Base-by-base conservation (phyloP, 2,113 vertebrate species). In the Tursiops truncatus region DNA sequence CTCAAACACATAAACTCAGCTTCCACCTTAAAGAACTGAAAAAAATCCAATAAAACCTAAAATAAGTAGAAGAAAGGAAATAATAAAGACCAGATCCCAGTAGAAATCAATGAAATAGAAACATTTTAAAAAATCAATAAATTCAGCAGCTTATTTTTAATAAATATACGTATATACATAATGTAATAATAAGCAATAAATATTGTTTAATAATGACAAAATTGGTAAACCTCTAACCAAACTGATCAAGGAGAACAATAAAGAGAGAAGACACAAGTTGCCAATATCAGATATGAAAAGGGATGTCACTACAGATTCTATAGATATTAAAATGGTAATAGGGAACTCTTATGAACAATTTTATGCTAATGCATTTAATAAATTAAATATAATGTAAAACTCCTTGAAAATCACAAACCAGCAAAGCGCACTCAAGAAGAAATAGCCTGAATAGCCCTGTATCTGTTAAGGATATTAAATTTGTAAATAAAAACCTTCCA, bases 381-480 rank as follows among this genome's bases (percentile, higher is more conserved):
- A 44, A 50, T 38, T 44, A 88, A 56, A 82, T 71, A n/a, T 84
- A 90, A 82, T 33, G 31, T 9, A 94, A 85, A 68, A 81, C 41
- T 93, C 9, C 41, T 70, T 93, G n/a, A 92, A 73, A 80, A 18
- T 70, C 28, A 95, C 50, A 56, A 81, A 38, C 58, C 74, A 44
- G 76, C 50, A 84, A 85, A 93, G 44, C 21, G 95, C 20, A 85
- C 76, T 71, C 50, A 89, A 84, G 70, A 94, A 76, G 36, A 93
- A 85, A 91, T 95, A 89, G 62, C 11, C 25, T 76, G 17, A 84
- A 89, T 67, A 68, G 5, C 13, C 6, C 17, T 68, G 41, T 25
- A 84, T 58, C 56, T 97, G 17, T 80, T 89, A 91, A 62, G 82
- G 38, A 88, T 84, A 93, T 93, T 91, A 63, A 77, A 83, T 84